phyloP scores from a whole-genome alignment of 2,888 invertebrate species.

The Norana najaformis region DNA sequence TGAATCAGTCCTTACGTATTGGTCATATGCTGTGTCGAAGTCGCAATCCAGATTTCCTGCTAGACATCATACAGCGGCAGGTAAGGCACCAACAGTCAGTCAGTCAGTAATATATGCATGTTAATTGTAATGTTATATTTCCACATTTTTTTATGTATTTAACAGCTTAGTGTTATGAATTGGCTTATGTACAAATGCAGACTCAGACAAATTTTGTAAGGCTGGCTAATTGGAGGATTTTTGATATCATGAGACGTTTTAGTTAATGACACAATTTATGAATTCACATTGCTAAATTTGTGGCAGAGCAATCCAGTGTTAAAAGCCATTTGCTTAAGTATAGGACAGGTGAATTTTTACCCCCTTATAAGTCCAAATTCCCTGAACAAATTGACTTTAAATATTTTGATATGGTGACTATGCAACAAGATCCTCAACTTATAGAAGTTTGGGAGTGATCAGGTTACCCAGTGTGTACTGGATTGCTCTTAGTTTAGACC shows the following conservation, averaged over 20 bases:
- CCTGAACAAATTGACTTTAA: not conserved
- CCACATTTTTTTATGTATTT: not conserved
- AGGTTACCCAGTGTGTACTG: not conserved
- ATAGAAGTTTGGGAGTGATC: not conserved
- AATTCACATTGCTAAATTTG: too few relatives aligned
- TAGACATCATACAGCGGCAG: conserved; percentile 84
- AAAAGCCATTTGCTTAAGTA: not conserved
- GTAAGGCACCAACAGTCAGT: conserved; percentile 57
- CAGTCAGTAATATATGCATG: not conserved
- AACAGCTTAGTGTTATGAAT: not conserved
- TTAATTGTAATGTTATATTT: not conserved
- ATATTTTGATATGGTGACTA: not conserved
- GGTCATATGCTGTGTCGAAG: conserved; percentile 86
- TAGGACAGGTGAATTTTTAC: not conserved
- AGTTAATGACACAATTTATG: not conserved
- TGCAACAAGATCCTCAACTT: not conserved
- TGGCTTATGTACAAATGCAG: not conserved
- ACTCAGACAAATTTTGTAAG: not conserved
- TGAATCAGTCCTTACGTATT: conserved; percentile 79
- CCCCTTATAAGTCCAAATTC: not conserved
- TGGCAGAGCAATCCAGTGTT: not conserved
- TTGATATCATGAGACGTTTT: not conserved
- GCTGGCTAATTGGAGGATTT: not conserved
- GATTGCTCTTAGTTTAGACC: not conserved
- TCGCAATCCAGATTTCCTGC: conserved; percentile 85